Conservation (phyloP, 2,797 vertebrate genomes). For the Sebastolobus altivelis region DNA sequence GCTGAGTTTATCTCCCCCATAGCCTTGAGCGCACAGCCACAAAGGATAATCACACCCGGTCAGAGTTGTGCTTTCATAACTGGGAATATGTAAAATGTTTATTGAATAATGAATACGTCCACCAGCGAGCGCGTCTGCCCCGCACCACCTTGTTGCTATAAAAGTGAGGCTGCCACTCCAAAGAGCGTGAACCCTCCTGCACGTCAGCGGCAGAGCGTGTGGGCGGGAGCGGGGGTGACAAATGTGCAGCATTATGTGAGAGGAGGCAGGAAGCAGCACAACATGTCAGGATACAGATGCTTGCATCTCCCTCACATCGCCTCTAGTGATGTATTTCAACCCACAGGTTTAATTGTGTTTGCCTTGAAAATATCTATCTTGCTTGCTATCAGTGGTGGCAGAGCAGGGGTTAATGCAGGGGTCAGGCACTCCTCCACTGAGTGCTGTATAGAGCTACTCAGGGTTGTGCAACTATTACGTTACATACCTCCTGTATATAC, state of each 20-base stretch:
- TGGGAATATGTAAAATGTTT: slow-evolving; percentile 64
- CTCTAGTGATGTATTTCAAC: slow-evolving; percentile 71
- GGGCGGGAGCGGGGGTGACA: slow-evolving; percentile 69
- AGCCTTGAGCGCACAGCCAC: slow-evolving; percentile 48
- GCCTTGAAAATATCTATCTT: slow-evolving; percentile 63
- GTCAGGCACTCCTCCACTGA: slow-evolving; percentile 62
- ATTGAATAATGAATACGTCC: slow-evolving; percentile 77
- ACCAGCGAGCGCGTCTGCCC: slow-evolving; percentile 35
- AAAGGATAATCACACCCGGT: slow-evolving; percentile 52
- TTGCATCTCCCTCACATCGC: slow-evolving; percentile 66
- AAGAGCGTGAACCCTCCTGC: slow-evolving; percentile 63
- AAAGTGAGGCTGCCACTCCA: slow-evolving; percentile 70
- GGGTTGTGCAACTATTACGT: slow-evolving; percentile 57
- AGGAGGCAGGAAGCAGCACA: slow-evolving; percentile 71
- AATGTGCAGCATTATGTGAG: slow-evolving; percentile 75
- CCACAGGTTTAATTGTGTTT: slow-evolving; percentile 83
- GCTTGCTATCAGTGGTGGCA: slow-evolving; percentile 40
- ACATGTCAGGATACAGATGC: slow-evolving; percentile 75
- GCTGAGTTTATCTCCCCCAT: slow-evolving; percentile 49
- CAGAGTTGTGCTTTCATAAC: slow-evolving; percentile 64
- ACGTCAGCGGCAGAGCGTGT: slow-evolving; percentile 54
- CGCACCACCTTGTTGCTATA: slow-evolving; percentile 62
- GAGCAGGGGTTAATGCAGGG: slow-evolving; percentile 75
- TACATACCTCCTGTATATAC: slow-evolving; percentile 41
- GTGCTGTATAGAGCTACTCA: slow-evolving; percentile 51